A percentile compares a stretch with the other conserved stretches of the same genome.
phyloP scores from a whole-genome alignment of 2,888 invertebrate species.

The Clivina fossor region DNA sequence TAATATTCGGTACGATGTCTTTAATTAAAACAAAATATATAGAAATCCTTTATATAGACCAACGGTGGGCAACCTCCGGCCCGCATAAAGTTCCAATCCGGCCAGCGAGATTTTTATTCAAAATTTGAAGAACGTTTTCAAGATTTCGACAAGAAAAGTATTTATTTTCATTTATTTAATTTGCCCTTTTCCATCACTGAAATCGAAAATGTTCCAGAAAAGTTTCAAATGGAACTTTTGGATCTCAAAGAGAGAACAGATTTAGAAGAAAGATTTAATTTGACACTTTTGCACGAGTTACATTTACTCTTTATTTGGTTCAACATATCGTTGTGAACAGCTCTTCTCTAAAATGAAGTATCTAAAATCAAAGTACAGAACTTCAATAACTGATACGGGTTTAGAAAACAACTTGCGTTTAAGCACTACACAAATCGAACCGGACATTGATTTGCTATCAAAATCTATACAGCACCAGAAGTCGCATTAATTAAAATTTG shows the following conservation, averaged over 20 bases:
- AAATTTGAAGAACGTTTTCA: not conserved
- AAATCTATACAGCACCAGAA: conserved; percentile 12
- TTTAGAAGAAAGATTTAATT: conserved; percentile 9
- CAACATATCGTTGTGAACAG: conserved; percentile 14
- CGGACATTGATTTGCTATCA: conserved; percentile 9
- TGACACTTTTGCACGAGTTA: conserved; percentile 10
- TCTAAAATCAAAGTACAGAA: conserved; percentile 12
- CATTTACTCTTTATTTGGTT: conserved; percentile 7
- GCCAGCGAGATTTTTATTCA: not conserved
- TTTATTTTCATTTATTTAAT: conserved; percentile 1
- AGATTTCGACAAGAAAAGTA: not conserved
- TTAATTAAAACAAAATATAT: too few species aligned
- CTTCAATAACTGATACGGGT: conserved; percentile 7
- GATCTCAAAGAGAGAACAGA: conserved; percentile 8
- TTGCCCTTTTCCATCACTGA: conserved; percentile 1
- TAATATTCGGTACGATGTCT: too few species aligned
- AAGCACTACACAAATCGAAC: conserved; percentile 13
- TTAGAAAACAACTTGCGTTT: conserved; percentile 10
- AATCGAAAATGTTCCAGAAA: conserved; percentile 5
- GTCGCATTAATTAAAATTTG: conserved; percentile 7
- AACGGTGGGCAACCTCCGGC: too few species aligned
- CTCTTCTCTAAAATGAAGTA: conserved; percentile 8
- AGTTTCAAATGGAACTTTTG: not conserved
- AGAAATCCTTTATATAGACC: too few species aligned
- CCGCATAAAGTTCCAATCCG: too few species aligned